Conservation (phyloP, 35 echinoderm and acorn worm species). For the Lytechinus pictus region DNA sequence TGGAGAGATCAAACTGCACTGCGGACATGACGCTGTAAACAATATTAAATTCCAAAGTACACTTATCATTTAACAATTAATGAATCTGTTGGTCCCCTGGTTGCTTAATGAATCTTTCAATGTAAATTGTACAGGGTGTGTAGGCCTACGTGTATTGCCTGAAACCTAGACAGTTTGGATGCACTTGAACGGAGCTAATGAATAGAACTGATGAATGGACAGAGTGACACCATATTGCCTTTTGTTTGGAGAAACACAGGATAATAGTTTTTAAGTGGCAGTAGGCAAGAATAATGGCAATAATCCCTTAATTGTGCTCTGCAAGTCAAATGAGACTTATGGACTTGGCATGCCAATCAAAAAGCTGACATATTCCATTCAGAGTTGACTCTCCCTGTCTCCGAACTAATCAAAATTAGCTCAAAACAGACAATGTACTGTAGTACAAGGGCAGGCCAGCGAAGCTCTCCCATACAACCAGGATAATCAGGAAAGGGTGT, state of each 20-base stretch:
- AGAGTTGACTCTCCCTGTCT: neutral
- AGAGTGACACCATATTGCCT: neutral
- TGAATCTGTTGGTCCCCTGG: too few relatives aligned
- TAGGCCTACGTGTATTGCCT: neutral
- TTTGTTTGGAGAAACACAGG: neutral
- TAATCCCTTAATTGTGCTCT: neutral
- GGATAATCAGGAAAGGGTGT: neutral
- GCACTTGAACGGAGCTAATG: neutral
- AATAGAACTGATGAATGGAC: neutral
- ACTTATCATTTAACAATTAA: too few relatives aligned
- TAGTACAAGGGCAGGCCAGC: neutral
- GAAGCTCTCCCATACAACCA: neutral
- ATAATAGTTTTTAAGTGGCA: neutral
- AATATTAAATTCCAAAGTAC: too few relatives aligned
- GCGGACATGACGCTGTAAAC: too few relatives aligned
- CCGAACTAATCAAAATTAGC: neutral
- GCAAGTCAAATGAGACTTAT: neutral
- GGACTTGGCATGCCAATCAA: neutral
- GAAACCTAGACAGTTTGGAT: neutral
- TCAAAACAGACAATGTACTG: neutral
- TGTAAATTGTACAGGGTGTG: too few relatives aligned
- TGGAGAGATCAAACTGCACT: too few relatives aligned
- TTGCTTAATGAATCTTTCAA: too few relatives aligned
- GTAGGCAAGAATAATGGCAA: neutral
- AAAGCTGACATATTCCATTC: conserved; percentile 6